Evolutionary conservation across 2,113 vertebrate genomes (phyloP).

Genomic region (Marcusenius ussheri): DNA sequence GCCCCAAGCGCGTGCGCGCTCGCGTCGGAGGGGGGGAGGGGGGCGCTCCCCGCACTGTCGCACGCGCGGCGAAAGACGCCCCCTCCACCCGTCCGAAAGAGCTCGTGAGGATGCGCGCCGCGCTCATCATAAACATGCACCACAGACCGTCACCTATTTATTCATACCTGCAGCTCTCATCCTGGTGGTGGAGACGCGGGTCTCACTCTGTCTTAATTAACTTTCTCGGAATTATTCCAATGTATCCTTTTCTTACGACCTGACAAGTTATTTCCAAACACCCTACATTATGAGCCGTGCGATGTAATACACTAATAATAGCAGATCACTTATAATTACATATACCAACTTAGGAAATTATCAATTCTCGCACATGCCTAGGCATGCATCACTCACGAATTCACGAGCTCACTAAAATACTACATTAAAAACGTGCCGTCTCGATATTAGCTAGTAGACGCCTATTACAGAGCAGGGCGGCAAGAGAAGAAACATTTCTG

Average conservation of each 20-base stretch:
- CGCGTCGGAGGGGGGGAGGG: slow-evolving; percentile 52
- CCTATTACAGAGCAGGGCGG: background rate
- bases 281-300: background rate
- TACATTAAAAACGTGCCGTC: background rate
- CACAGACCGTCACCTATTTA: background rate
- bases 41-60: slow-evolving; percentile 2
- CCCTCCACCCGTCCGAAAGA: background rate
- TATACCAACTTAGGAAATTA: background rate
- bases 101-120: background rate
- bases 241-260: background rate
- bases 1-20: slow-evolving; percentile 81
- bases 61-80: slow-evolving; percentile 5
- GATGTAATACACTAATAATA: background rate
- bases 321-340: background rate
- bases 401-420: background rate
- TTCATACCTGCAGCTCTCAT: background rate
- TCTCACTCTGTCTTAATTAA: background rate
- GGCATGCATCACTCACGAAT: background rate
- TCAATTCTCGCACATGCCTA: background rate
- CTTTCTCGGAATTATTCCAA: background rate
- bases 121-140: background rate
- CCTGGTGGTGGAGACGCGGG: background rate
- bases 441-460: background rate
- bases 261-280: background rate
- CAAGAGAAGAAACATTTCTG: background rate